Evolutionary conservation across 2,888 invertebrate genomes (phyloP), one percentile per base, ranked within the genome.

Genomic region (Eulithis prunata): DNA sequence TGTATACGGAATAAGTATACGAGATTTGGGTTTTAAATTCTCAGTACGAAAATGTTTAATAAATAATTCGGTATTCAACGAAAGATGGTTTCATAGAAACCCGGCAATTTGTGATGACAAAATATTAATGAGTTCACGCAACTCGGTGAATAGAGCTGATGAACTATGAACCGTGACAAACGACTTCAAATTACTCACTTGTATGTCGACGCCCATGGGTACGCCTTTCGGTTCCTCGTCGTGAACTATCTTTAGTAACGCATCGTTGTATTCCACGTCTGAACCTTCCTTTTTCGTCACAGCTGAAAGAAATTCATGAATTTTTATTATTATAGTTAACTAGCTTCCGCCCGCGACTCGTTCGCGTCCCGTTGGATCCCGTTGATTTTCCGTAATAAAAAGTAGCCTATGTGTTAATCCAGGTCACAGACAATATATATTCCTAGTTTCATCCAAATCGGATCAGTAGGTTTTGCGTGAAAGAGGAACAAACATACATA

Each of bases 181-280:
- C 54, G 21, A 55, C 57, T 54, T 38, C 8, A 36, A 62, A 62
- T 65, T 56, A 80, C 83, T 80, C 75, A 89, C 93, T 76, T 88
- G 86, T 73, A 92, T 90, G 73, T 89, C 82, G 57, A 93, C 91
- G 59, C 92, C 91, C 80, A 88, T 82, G 0, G 89, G 85, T 6
- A 91, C 89, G 12, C 89, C 91, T 70, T 88, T 86, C 0, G 92
- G 93, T 63, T 92, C 93, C 64, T 92, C 93, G 45, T 93, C 92
- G 51, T 92, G 92, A 4, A 92, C 77, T 3, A 93, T 89, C 71
- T 89, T 89, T 59, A 92, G 69, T 43, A 92, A 71, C 1, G 90
- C 87, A 65, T 90, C 89, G 58, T 88, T 88, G 74, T 92, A 91
- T 70, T 90, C 91, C 46, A 84, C 72, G 69, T 91, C 89, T 13